These are phyloP conservation scores for Scolopax bukidnonensis DNA, from an alignment of 2,797 vertebrate species.

Conservation along the genomic window DNA sequence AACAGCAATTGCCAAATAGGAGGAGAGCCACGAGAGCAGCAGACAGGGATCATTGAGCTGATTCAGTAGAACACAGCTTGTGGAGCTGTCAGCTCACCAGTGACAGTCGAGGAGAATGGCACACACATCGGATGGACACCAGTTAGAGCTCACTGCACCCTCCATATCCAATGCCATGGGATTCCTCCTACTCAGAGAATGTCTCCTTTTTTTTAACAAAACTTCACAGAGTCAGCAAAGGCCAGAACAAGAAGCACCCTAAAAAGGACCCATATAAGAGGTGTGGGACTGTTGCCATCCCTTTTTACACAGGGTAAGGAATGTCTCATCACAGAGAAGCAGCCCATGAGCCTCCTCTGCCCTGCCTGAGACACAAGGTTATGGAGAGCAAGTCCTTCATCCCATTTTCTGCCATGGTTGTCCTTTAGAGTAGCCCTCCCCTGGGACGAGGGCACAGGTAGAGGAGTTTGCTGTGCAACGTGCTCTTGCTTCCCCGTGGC, in stretches of 20 bases:
- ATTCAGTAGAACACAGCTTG: not conserved
- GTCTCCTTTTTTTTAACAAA: not conserved
- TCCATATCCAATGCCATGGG: fast-evolving
- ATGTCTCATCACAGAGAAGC: not conserved
- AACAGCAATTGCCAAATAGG: not conserved
- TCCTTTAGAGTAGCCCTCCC: not conserved
- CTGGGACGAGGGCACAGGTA: not conserved
- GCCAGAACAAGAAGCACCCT: not conserved
- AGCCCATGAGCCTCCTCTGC: not conserved
- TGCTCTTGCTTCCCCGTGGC: not conserved
- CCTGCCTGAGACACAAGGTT: not conserved
- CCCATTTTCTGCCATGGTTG: not conserved
- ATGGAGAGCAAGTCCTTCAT: not conserved
- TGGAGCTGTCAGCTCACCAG: fast-evolving
- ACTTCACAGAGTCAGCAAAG: not conserved
- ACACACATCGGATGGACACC: fast-evolving
- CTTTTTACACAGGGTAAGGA: not conserved
- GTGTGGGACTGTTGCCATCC: not conserved
- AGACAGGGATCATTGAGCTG: not conserved
- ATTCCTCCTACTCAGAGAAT: not conserved
- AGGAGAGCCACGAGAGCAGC: not conserved
- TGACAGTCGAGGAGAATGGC: fast-evolving
- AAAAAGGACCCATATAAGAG: not conserved
- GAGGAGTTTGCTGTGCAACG: fast-evolving
- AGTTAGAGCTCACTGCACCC: not conserved